Percentiles rank a stretch among this genome's conserved stretches.
These are phyloP conservation scores for Microcebus griseorufus DNA, from an alignment of 2,113 vertebrate species.

Conservation along the genomic window DNA sequence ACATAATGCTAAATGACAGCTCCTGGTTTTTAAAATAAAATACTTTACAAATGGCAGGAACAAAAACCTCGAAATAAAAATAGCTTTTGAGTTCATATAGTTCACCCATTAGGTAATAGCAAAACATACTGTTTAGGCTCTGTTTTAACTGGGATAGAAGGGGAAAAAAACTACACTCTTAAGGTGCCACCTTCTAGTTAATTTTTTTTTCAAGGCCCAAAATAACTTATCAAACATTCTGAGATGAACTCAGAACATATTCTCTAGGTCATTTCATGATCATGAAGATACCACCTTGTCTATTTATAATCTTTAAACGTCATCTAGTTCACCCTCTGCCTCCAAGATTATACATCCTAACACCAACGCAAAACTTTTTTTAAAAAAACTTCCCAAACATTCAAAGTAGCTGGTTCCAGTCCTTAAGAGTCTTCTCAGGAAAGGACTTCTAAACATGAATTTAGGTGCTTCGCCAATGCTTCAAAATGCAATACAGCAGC, in stretches of 20 bases:
- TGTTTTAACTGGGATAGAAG: not conserved
- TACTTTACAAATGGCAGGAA: not conserved
- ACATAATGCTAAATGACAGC: not conserved
- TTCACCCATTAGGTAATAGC: not conserved
- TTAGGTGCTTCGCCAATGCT: conserved; percentile 39
- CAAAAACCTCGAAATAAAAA: not conserved
- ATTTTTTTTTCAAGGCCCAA: not conserved
- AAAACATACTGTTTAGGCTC: not conserved
- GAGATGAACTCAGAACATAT: not conserved
- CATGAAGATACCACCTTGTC: not conserved
- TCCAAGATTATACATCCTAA: not conserved
- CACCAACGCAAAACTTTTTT: not conserved
- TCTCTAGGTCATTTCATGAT: not conserved
- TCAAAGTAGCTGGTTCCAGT: not conserved
- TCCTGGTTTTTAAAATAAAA: not conserved
- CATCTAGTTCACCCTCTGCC: not conserved
- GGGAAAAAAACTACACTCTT: not conserved
- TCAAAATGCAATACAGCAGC: not conserved
- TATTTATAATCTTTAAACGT: not conserved
- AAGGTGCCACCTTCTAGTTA: not conserved
- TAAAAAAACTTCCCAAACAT: not conserved
- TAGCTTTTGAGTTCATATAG: not conserved
- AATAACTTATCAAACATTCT: not conserved
- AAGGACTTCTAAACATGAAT: not conserved
- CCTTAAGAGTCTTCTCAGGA: not conserved